phyloP scores from a whole-genome alignment of 2,888 invertebrate species.

The Patella caerulea region DNA sequence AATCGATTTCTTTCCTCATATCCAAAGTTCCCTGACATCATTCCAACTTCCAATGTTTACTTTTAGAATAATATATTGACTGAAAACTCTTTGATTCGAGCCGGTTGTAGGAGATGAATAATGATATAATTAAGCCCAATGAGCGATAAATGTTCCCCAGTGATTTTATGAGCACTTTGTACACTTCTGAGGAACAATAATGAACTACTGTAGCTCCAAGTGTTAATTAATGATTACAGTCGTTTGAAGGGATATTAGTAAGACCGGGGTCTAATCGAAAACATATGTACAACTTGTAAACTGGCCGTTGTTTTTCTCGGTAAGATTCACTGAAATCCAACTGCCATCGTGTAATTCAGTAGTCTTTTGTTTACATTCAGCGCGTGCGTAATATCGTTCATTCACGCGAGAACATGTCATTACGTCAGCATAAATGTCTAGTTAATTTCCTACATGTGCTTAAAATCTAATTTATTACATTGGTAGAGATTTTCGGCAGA shows the following conservation, averaged over 20 bases:
- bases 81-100: too few species aligned
- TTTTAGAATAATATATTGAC: too few species aligned
- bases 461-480: too few species aligned
- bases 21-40: too few species aligned
- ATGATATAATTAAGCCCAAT: constrained; percentile 1
- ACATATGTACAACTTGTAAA: background rate
- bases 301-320: too few species aligned
- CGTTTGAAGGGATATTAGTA: background rate
- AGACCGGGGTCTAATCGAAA: background rate
- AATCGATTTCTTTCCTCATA: too few species aligned
- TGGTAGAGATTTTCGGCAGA: too few species aligned
- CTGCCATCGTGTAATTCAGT: too few species aligned
- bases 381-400: constrained; percentile 2
- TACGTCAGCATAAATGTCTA: background rate
- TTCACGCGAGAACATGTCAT: constrained; percentile 3
- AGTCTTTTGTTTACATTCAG: constrained; percentile 6
- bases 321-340: too few species aligned
- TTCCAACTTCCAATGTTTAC: too few species aligned
- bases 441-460: too few species aligned
- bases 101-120: background rate
- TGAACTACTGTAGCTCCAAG: background rate
- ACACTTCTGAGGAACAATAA: constrained; percentile 3
- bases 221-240: background rate
- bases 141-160: constrained; percentile 2
- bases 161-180: background rate